phyloP scores from a whole-genome alignment of 2,888 invertebrate species.

The Neoascia interrupta region DNA sequence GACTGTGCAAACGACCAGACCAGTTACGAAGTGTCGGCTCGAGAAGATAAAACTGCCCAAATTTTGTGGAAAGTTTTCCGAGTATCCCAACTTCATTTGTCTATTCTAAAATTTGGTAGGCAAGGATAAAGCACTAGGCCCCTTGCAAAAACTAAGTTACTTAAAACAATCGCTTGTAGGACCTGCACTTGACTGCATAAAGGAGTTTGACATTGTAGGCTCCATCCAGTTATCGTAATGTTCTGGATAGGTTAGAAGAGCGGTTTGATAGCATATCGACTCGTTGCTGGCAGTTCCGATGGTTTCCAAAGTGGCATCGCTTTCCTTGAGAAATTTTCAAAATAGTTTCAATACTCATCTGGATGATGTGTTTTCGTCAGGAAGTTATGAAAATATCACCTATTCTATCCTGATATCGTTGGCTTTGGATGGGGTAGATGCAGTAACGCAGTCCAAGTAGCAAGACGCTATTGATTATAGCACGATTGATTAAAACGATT shows the following conservation, averaged over 20 bases:
- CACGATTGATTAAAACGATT: too few relatives aligned
- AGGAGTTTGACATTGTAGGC: not conserved
- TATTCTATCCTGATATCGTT: not conserved
- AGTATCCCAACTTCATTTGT: not conserved
- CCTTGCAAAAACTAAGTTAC: too few relatives aligned
- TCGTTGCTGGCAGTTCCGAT: too few relatives aligned
- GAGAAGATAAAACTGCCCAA: not conserved
- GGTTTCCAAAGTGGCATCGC: too few relatives aligned
- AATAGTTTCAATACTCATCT: not conserved
- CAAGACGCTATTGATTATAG: conserved; percentile 1
- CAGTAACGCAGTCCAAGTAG: not conserved
- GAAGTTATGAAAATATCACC: not conserved
- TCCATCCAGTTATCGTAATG: not conserved
- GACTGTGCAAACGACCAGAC: too few relatives aligned
- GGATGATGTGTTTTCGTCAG: not conserved
- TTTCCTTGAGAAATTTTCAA: not conserved
- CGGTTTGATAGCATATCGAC: not conserved
- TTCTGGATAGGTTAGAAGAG: not conserved
- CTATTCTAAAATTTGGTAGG: not conserved
- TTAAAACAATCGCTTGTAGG: too few relatives aligned
- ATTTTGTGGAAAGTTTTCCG: not conserved
- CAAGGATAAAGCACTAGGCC: not conserved
- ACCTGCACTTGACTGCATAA: too few relatives aligned
- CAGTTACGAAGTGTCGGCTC: not conserved
- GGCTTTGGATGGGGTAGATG: not conserved